A percentile compares a stretch with the other conserved stretches of the same genome.
These are phyloP conservation scores for Cyprinodon diabolis DNA, from an alignment of 2,797 vertebrate genomes.

Conservation along the genomic window DNA sequence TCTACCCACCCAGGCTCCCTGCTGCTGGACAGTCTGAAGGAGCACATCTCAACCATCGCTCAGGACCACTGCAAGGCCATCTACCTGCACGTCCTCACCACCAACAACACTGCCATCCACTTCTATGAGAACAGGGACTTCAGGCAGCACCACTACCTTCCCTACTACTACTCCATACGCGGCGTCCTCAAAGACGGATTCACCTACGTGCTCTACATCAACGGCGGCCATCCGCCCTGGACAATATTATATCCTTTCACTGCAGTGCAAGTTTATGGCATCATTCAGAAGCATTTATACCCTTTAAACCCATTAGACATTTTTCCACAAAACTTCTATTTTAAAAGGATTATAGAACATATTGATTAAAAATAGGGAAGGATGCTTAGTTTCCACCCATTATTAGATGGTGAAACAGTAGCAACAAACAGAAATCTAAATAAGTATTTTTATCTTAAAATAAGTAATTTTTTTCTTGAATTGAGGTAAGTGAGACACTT, in stretches of 20 bases:
- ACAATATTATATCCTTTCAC: constrained; percentile 99
- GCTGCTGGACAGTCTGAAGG: constrained; percentile 97
- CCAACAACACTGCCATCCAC: constrained; percentile 96
- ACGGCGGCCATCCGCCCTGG: constrained; percentile 98
- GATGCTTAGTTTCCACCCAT: too few relatives aligned
- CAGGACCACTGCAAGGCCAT: constrained; percentile 99
- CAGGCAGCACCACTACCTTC: constrained; percentile 98
- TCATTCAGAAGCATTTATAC: background rate
- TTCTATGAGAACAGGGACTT: constrained; percentile 99
- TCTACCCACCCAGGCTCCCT: constrained; percentile 85
- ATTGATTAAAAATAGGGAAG: too few relatives aligned
- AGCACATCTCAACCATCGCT: constrained; percentile 95
- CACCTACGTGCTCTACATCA: constrained; percentile 98
- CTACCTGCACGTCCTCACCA: constrained; percentile 98
- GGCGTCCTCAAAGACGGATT: constrained; percentile 98
- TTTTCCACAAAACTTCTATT: background rate
- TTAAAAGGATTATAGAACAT: background rate
- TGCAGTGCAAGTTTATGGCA: background rate
- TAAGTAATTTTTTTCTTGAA: too few relatives aligned
- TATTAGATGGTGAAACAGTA: too few relatives aligned
- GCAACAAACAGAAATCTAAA: too few relatives aligned
- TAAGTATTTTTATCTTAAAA: too few relatives aligned
- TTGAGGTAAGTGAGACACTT: too few relatives aligned
- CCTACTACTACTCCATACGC: constrained; percentile 98
- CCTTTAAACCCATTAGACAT: background rate